Evolutionary conservation across 2,113 vertebrate genomes (phyloP), one percentile per base, ranked within the genome.

Genomic region (Maccullochella peelii): DNA sequence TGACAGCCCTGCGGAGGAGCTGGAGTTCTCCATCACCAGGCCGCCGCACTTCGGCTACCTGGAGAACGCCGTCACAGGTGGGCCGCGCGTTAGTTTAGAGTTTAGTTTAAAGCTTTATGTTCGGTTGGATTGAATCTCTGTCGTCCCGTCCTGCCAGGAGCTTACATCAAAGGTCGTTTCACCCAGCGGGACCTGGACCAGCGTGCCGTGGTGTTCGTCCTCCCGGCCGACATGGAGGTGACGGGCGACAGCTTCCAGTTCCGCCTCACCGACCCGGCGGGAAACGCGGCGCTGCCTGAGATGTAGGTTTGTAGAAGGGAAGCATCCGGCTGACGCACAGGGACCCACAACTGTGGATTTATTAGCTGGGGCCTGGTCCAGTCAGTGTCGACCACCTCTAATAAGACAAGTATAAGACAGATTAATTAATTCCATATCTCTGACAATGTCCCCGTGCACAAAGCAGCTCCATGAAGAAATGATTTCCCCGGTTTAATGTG

Each of bases 171-270:
- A 69, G 90, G 84, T 0, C 84, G 91, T 57, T 96, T 96, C 87
- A 91, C 93, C 7, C 94, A 95, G 85, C 89, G 69, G 58, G 93
- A 96, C 52, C 74, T 96, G 86, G 94, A 95, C 77, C 94, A 86
- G 73, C 47, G 85, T n/a, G 83, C 89, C 1, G 82, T 95, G 63
- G 58, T 90, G 8, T 95, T 92, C 5, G 20, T 95, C 77, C 80
- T 95, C 83, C 95, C 92, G 10, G 58, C 79, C 1, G 93, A 90
- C 14, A 4, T 33, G 83, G 90, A 95, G 69, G 93, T 93, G 81
- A 95, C 89, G 8, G 89, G 62, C 25, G 94, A 96, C 91, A 95
- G 90, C 80, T 97, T 94, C 83, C 88, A 94, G 92, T 94, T 95
- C 73, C 77, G 92, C 70, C 87, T 94, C 62, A 94, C 77, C 1